These are phyloP conservation scores for Girardia tigrina DNA, from an alignment of 2,888 invertebrate species.

Conservation along the genomic window DNA sequence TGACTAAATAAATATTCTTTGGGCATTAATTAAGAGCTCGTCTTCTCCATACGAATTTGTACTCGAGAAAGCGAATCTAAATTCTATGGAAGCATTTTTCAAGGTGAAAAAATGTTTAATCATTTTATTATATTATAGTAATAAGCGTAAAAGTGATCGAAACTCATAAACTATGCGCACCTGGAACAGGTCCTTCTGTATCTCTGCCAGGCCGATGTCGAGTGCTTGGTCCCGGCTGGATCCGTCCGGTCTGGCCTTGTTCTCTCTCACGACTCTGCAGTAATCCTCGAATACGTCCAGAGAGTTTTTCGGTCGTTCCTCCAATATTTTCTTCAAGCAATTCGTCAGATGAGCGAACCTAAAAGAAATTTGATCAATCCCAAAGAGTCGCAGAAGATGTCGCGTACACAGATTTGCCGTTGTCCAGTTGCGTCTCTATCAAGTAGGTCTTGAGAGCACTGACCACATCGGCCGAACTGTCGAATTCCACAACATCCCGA, in stretches of 20 bases:
- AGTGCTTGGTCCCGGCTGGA: constrained; percentile 48
- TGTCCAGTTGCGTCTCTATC: not conserved
- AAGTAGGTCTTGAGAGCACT: not conserved
- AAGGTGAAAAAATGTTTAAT: too few species aligned
- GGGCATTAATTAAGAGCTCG: too few species aligned
- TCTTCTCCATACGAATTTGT: too few species aligned
- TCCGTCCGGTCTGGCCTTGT: constrained; percentile 54
- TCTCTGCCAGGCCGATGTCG: constrained; percentile 49
- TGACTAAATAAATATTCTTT: too few species aligned
- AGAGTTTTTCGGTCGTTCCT: constrained; percentile 66
- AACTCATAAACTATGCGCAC: constrained; percentile 39
- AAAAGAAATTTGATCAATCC: too few species aligned
- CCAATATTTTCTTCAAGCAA: constrained; percentile 63
- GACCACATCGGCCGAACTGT: not conserved
- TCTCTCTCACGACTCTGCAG: constrained; percentile 64
- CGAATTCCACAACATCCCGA: not conserved
- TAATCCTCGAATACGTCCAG: constrained; percentile 72
- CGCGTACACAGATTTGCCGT: not conserved
- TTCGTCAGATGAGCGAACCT: constrained; percentile 64
- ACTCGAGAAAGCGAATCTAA: too few species aligned
- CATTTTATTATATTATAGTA: too few species aligned
- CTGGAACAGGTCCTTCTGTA: constrained; percentile 48
- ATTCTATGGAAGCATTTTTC: too few species aligned
- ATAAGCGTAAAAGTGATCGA: too few species aligned
- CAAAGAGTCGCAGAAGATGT: too few species aligned